Evolutionary conservation across 2,888 invertebrate genomes (phyloP).

Genomic region (Terebella lapidaria): DNA sequence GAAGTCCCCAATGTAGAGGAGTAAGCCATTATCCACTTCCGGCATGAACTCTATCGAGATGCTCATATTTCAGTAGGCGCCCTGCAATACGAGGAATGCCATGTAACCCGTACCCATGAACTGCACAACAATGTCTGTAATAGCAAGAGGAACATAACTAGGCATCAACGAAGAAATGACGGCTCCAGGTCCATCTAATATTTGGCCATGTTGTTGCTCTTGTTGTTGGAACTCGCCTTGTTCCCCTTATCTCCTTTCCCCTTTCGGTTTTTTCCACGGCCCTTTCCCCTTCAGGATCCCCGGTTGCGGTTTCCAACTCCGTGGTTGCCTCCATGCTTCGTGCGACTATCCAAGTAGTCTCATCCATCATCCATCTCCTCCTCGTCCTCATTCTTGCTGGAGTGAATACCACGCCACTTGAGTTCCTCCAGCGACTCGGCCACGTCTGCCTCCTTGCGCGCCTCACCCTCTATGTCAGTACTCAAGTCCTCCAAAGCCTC

Average conservation of each 20-base stretch:
- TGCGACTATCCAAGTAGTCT: background rate
- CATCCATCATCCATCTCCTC: background rate
- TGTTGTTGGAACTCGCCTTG: background rate
- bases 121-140: too few relatives aligned
- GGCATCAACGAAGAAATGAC: too few relatives aligned
- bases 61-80: conserved; percentile 80
- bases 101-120: conserved; percentile 92
- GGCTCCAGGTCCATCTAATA: too few relatives aligned
- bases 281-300: too few relatives aligned
- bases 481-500: background rate
- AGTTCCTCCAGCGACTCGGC: background rate
- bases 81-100: conserved; percentile 78
- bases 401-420: too few relatives aligned
- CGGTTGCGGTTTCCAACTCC: too few relatives aligned
- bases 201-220: too few relatives aligned
- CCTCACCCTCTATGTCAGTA: background rate
- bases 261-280: background rate
- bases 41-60: conserved; percentile 80
- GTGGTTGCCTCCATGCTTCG: background rate
- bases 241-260: background rate
- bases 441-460: background rate
- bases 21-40: conserved; percentile 67
- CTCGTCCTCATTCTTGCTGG: too few relatives aligned
- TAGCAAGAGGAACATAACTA: too few relatives aligned
- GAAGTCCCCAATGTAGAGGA: conserved; percentile 83